These are phyloP conservation scores for Apoderus coryli DNA, from an alignment of 2,888 invertebrate genomes.

Conservation along the genomic window DNA sequence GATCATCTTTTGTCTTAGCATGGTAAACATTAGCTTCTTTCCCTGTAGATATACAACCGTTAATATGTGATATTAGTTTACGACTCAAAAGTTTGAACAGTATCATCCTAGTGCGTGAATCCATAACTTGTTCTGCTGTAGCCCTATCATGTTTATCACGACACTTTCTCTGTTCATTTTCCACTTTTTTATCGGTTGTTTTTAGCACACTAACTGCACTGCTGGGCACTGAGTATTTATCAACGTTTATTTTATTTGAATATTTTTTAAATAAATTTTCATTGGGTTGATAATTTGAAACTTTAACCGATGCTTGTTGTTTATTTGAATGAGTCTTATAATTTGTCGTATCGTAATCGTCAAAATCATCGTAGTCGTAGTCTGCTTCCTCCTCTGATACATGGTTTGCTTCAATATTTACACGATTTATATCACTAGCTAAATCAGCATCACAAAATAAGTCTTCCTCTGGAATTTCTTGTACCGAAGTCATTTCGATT, in stretches of 20 bases:
- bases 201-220: constrained; percentile 59
- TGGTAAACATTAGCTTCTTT: constrained; percentile 99
- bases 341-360: constrained; percentile 17
- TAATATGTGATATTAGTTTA: constrained; percentile 72
- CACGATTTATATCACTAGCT: too few species aligned
- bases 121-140: constrained; percentile 95
- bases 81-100: constrained; percentile 83
- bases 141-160: constrained; percentile 93
- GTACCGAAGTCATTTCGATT: too few species aligned
- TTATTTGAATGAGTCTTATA: constrained; percentile 20
- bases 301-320: constrained; percentile 23
- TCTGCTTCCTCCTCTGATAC: constrained; percentile 15
- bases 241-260: constrained; percentile 69
- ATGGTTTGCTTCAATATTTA: constrained; percentile 4
- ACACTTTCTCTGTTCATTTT: constrained; percentile 54
- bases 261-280: constrained; percentile 71
- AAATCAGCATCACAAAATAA: too few species aligned
- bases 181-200: constrained; percentile 49
- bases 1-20: constrained; percentile 54
- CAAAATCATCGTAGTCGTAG: constrained; percentile 15
- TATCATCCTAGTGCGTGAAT: constrained; percentile 90
- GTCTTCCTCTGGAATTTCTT: too few species aligned
- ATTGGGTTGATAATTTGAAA: constrained; percentile 49
- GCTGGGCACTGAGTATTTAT: constrained; percentile 58
- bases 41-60: constrained; percentile 97